These are phyloP conservation scores for Orycteropus afer DNA, from an alignment of 2,113 vertebrate genomes.

Conservation along the genomic window DNA sequence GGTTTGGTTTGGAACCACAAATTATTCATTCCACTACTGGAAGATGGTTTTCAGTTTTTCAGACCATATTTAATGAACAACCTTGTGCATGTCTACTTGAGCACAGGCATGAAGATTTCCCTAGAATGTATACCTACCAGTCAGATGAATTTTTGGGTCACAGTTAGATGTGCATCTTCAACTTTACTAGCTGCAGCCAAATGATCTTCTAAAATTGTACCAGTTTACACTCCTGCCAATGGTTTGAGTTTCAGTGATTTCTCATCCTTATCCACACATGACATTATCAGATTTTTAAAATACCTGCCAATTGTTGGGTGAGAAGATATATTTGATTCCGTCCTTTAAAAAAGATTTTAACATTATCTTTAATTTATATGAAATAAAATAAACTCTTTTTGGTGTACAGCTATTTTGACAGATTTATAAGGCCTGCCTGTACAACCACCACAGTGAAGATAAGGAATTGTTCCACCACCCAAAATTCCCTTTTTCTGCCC, in stretches of 20 bases:
- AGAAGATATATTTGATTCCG: constrained; percentile 34
- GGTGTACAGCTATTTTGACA: not conserved
- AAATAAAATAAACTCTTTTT: constrained; percentile 24
- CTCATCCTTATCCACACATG: not conserved
- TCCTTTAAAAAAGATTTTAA: constrained; percentile 37
- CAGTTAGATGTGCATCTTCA: constrained; percentile 27
- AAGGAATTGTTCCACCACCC: not conserved
- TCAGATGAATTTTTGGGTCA: not conserved
- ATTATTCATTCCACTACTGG: not conserved
- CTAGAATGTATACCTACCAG: not conserved
- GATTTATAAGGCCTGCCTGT: not conserved
- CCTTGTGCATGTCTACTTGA: not conserved
- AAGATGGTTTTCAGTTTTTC: constrained; percentile 28
- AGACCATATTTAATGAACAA: not conserved
- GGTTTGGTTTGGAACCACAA: no score
- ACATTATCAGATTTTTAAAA: not conserved
- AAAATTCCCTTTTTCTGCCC: not conserved
- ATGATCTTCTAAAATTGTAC: constrained; percentile 11
- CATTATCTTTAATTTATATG: constrained; percentile 39
- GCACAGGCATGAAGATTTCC: constrained; percentile 3
- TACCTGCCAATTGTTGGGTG: constrained; percentile 4
- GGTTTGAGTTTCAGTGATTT: not conserved
- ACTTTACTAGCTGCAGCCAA: not conserved
- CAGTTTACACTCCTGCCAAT: not conserved
- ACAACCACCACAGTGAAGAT: not conserved